Percentiles rank a stretch among this genome's conserved stretches.
Conservation (phyloP, 2,888 invertebrate genomes). For the Capitulum mitella region DNA sequence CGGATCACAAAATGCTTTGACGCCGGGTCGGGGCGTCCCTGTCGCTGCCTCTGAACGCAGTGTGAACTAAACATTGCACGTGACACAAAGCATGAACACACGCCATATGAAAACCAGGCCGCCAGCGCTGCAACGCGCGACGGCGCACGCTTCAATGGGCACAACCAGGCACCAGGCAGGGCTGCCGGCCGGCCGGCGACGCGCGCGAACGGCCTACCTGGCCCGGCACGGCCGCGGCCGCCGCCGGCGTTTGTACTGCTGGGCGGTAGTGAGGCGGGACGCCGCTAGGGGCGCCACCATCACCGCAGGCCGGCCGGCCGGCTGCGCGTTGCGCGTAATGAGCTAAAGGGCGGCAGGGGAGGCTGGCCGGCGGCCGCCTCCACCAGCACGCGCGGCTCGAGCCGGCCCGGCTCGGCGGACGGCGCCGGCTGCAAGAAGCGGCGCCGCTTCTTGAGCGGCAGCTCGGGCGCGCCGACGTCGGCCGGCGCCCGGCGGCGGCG, state of each 20-base stretch:
- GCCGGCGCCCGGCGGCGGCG: background rate
- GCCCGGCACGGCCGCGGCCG: background rate
- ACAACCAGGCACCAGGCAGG: background rate
- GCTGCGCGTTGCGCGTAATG: background rate
- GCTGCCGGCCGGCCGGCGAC: no score
- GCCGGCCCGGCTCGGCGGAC: background rate
- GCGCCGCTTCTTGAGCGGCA: background rate
- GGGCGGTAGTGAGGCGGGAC: background rate
- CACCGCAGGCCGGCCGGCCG: background rate
- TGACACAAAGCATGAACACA: no score
- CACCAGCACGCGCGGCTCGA: background rate
- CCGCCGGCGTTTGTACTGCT: conserved; percentile 5
- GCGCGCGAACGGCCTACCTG: no score
- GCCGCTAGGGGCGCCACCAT: background rate
- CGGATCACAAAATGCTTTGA: background rate
- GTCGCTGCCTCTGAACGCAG: no score
- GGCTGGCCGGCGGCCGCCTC: background rate
- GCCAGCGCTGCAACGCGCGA: background rate
- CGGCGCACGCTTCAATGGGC: background rate
- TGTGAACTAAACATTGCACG: no score
- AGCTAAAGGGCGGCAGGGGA: background rate
- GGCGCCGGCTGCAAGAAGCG: background rate
- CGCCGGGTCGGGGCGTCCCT: no score
- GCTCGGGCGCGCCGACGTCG: background rate
- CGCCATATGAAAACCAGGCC: no score